Evolutionary conservation across 2,888 invertebrate genomes (phyloP).

Genomic region (Agrotis puta): DNA sequence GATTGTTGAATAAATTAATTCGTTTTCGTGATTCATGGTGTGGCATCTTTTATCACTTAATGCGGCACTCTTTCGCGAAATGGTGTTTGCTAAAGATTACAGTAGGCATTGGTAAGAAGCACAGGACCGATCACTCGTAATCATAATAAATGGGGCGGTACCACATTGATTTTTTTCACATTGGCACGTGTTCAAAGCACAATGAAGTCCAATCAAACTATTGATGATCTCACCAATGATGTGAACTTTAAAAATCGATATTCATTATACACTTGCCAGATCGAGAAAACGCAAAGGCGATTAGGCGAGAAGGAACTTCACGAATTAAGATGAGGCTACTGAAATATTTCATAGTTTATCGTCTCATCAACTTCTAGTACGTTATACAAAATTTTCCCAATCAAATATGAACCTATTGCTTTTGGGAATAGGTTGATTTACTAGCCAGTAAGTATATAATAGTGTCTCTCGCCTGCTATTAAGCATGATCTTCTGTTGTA

Average conservation of each 20-base stretch:
- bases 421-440: no score
- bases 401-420: no score
- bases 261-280: slow-evolving; percentile 36
- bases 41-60: slow-evolving; percentile 16
- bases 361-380: no score
- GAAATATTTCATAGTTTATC: background rate
- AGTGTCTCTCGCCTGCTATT: background rate
- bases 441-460: no score
- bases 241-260: slow-evolving; percentile 62
- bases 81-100: slow-evolving; percentile 25
- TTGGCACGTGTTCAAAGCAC: slow-evolving; percentile 70
- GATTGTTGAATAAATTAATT: slow-evolving; percentile 57
- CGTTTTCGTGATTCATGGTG: slow-evolving; percentile 41
- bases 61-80: slow-evolving; percentile 15
- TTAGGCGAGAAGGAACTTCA: background rate
- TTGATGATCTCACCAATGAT: slow-evolving; percentile 72
- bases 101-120: slow-evolving; percentile 20
- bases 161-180: slow-evolving; percentile 53
- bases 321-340: background rate
- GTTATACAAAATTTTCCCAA: no score
- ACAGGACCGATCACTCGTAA: slow-evolving; percentile 23
- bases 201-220: slow-evolving; percentile 65
- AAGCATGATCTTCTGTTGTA: background rate
- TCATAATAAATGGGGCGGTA: slow-evolving; percentile 50
- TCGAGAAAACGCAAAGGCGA: slow-evolving; percentile 25